Base-by-base conservation (phyloP, 2,113 vertebrate genomes). In the Anoura caudifer region DNA sequence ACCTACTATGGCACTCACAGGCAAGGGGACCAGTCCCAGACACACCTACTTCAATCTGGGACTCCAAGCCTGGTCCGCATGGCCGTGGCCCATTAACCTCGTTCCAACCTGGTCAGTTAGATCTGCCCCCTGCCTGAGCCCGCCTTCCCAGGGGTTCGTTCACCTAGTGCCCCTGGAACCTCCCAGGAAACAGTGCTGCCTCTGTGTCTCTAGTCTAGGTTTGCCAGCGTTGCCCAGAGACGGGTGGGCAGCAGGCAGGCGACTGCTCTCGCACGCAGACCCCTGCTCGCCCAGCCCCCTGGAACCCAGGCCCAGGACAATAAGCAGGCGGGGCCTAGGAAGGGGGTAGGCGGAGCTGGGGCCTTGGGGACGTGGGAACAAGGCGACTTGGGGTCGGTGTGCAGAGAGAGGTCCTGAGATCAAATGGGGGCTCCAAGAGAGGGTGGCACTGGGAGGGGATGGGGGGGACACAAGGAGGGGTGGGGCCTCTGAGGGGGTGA, bases 181-280 rank as follows among this genome's bases (percentile, higher is more conserved):
- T 43, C 41, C 89, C 76, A 26, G 24, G 41, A 83, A 72, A 69
- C 92, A 94, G 95, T 89, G 13, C 77, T 12, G 81, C 65, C 92
- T 95, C 96, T 86, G 89, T 72, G 69, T 93, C 94, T 63, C 0
- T 2, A 22, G 86, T 38, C 26, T 4, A 7, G 20, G 63, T 7
- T 22, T 83, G 94, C 96, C 97, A 94, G 95, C 93, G 94, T 96
- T 97, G 95, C 97, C 95, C 93, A 94, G 96, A 97, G 95, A 97
- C 95, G 16, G 54, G 45, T 17, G 84, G 88, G 94, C 22, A 72
- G 56, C 56, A 7, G 77, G 92, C 69, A 3, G 52, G 59, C 65
- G 24, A 72, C 80, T 22, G 45, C 38, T 26, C 47, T 52, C 0
- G 80, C 47, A 0, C 12, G 77, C 59, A 91, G 85, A 41, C 91